Percentiles rank a stretch among this genome's conserved stretches.
These are phyloP conservation scores for Chondrilla cf. caribensis DNA, from an alignment of 37 sponge, comb jelly and placozoan genomes.

Conservation along the genomic window DNA sequence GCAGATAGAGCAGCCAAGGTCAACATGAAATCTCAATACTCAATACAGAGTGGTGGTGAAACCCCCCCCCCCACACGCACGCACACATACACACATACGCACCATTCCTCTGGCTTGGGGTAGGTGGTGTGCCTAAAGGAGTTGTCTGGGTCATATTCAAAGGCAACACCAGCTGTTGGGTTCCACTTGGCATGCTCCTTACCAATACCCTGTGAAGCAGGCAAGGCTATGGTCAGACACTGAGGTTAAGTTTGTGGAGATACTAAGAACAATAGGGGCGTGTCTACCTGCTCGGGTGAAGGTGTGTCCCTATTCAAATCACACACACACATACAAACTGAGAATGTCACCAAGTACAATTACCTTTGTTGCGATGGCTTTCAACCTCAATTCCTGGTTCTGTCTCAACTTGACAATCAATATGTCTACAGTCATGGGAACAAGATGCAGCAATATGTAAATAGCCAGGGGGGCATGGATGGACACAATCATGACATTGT, in stretches of 20 bases:
- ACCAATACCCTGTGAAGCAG: slow-evolving; percentile 81
- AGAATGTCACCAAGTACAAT: too few relatives aligned
- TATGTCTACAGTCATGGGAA: slow-evolving; percentile 60
- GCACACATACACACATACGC: slow-evolving; percentile 16
- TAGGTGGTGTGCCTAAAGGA: slow-evolving; percentile 96
- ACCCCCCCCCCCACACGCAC: background rate
- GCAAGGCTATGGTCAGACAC: slow-evolving; percentile 17
- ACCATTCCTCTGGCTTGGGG: slow-evolving; percentile 98
- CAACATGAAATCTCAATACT: too few relatives aligned
- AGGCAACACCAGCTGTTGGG: slow-evolving; percentile 91
- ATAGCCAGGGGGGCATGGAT: background rate
- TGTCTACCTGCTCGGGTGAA: background rate
- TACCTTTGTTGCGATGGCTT: slow-evolving; percentile 87
- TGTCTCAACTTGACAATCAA: slow-evolving; percentile 91
- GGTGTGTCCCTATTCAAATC: background rate
- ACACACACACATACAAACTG: too few relatives aligned
- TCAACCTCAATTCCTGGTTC: slow-evolving; percentile 89
- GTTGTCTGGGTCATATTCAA: slow-evolving; percentile 99
- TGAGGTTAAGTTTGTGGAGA: too few relatives aligned
- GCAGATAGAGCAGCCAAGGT: background rate
- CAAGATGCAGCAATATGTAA: background rate
- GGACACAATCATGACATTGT: too few relatives aligned
- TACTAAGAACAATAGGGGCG: too few relatives aligned
- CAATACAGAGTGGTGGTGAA: too few relatives aligned
- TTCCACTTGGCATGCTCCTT: slow-evolving; percentile 99